Evolutionary conservation across 2,888 invertebrate genomes (phyloP), one percentile per base, ranked within the genome.

Genomic region (Cepaea hortensis): DNA sequence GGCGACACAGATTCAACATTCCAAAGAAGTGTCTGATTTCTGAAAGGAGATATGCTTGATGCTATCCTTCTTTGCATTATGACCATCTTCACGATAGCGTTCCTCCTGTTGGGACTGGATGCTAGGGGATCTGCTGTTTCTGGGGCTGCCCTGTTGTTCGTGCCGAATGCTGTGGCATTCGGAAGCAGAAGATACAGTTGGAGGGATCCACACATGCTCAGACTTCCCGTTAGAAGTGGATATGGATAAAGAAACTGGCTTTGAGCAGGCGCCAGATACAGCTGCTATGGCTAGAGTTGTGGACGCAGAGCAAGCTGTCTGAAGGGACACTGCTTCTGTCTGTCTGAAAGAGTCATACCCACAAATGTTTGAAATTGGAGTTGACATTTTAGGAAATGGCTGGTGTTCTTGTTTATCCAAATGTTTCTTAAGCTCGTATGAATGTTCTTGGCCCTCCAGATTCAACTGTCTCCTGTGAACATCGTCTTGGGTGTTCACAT

Each of bases 181-280:
- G 62, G n/a, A 13, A 48, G 82, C 79, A 23, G 82, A 83, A n/a
- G 72, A 61, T 15, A 86, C 5, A 7, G 86, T 86, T 3, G 86
- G 86, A 0, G 86, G 86, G n/a, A 86, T 70, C 86, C 86, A 86
- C 77, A 83, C 72, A 61, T 86, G 86, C 48, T 86, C 86, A 3
- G 86, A 86, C 61, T 79, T 82, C 3, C 82, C 61, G 48, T 86
- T 86, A 68, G 65, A 73, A 72, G 55, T 85, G 23, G 76, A 48
- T 6, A 85, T 48, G 0, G 85, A 85, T 9, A 85, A 50, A 1
- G 81, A 75, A 7, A 85, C 3, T 0, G 85, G 81, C 3, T 85
- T 81, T 3, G 81, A 50, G 65, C 65, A 80, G 4, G 62, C 6
- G 1, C 80, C 62, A 1, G 85, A 80, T 48, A 55, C n/a, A 11